Conservation (phyloP, 2,797 vertebrate genomes). For the Myotis vivesi region DNA sequence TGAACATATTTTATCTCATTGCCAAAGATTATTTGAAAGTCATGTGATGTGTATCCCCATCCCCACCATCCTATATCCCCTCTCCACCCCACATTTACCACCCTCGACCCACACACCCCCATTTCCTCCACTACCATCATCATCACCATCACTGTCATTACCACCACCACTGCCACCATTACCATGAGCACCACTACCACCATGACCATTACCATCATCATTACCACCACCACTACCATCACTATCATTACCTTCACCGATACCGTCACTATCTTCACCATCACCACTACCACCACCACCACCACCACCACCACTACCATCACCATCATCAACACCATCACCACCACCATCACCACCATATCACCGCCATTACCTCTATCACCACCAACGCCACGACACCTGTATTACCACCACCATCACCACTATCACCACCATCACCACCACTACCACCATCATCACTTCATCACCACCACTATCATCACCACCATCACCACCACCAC, state of each 20-base stretch:
- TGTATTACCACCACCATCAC: fast-evolving
- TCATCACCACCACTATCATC: fast-evolving
- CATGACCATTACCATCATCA: background rate
- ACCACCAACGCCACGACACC: fast-evolving
- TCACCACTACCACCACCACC: background rate
- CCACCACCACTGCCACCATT: fast-evolving
- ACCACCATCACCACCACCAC: fast-evolving
- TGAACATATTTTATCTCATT: background rate
- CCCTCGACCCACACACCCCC: background rate
- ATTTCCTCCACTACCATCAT: fast-evolving
- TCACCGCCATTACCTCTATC: fast-evolving
- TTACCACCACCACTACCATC: fast-evolving
- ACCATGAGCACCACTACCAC: fast-evolving
- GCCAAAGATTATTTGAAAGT: background rate
- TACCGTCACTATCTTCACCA: fast-evolving
- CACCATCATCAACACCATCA: fast-evolving
- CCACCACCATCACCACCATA: fast-evolving
- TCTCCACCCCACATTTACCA: background rate
- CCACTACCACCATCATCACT: fast-evolving
- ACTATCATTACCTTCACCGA: background rate
- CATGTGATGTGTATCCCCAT: background rate
- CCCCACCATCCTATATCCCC: fast-evolving
- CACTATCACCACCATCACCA: fast-evolving
- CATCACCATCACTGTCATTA: fast-evolving
- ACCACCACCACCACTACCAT: fast-evolving